phyloP scores from a whole-genome alignment of 2,888 invertebrate species.

The Nephrotoma guestfalica region DNA sequence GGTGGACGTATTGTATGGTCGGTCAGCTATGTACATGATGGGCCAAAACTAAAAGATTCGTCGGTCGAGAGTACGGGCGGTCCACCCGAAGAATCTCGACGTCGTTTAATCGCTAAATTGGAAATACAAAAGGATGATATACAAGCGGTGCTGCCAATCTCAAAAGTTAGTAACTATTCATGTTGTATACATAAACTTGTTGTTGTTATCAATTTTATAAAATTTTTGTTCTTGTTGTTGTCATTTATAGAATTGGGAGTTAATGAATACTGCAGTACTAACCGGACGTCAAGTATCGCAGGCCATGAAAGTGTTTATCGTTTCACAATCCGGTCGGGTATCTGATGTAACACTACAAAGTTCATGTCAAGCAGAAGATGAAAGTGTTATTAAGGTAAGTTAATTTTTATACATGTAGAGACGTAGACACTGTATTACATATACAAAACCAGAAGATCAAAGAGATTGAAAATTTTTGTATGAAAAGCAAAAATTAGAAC shows the following conservation, averaged over 20 bases:
- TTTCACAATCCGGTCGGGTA: conserved; percentile 85
- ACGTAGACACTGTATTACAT: not conserved
- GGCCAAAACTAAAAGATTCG: conserved; percentile 31
- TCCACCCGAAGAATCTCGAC: conserved; percentile 31
- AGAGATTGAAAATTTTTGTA: not conserved
- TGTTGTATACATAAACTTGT: not conserved
- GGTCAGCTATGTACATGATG: conserved; percentile 54
- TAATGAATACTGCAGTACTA: conserved; percentile 88
- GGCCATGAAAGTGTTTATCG: conserved; percentile 90
- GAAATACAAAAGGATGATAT: conserved; percentile 90
- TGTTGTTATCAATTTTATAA: not conserved
- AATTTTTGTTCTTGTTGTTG: not conserved
- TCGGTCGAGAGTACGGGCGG: conserved; percentile 20
- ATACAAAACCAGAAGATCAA: not conserved
- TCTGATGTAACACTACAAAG: conserved; percentile 91
- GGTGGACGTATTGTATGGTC: conserved; percentile 81
- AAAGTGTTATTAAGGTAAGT: conserved; percentile 85
- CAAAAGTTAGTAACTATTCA: conserved; percentile 52
- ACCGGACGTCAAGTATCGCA: conserved; percentile 89
- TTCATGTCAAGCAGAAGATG: conserved; percentile 89
- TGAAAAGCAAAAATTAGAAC: not conserved
- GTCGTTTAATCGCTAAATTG: conserved; percentile 65
- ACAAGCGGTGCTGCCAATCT: conserved; percentile 84
- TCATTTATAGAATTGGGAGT: conserved; percentile 70
- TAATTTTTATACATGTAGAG: not conserved